A percentile compares a stretch with the other conserved stretches of the same genome.
These are phyloP conservation scores for Lepilemur ruficaudatus DNA, from an alignment of 2,797 vertebrate genomes.

Conservation along the genomic window DNA sequence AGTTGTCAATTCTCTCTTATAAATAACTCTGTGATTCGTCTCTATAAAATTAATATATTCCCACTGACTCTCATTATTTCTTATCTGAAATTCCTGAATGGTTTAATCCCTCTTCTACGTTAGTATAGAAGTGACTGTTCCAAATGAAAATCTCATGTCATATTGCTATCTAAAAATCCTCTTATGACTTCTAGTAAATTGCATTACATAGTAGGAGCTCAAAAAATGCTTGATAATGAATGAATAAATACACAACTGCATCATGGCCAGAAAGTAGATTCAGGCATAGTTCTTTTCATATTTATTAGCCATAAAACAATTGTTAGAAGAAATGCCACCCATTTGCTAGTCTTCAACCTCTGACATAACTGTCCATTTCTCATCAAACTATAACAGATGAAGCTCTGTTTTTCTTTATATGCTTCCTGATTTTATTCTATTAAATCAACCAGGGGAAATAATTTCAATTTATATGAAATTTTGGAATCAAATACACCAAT, in stretches of 20 bases:
- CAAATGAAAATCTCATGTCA: constrained; percentile 38
- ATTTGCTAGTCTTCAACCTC: constrained; percentile 1
- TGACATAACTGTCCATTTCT: neutral
- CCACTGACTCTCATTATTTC: neutral
- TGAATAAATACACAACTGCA: neutral
- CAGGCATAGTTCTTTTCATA: neutral
- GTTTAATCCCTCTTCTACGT: neutral
- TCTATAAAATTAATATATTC: neutral
- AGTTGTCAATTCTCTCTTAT: neutral
- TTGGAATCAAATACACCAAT: constrained; percentile 23
- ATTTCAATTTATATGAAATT: constrained; percentile 19
- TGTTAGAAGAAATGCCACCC: neutral
- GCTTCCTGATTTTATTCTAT: constrained; percentile 42
- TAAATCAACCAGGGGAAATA: constrained; percentile 15
- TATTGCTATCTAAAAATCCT: constrained; percentile 45
- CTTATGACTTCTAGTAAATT: constrained; percentile 28
- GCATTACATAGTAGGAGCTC: neutral
- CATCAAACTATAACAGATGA: neutral
- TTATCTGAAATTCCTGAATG: constrained; percentile 18
- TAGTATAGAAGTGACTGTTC: constrained; percentile 13
- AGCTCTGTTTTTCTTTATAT: neutral
- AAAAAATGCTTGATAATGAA: neutral
- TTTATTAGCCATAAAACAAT: constrained; percentile 26
- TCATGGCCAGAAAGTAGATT: neutral
- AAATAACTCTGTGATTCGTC: neutral